Evolutionary conservation across 2,888 invertebrate species (phyloP).

Genomic region (Halictus ligatus): DNA sequence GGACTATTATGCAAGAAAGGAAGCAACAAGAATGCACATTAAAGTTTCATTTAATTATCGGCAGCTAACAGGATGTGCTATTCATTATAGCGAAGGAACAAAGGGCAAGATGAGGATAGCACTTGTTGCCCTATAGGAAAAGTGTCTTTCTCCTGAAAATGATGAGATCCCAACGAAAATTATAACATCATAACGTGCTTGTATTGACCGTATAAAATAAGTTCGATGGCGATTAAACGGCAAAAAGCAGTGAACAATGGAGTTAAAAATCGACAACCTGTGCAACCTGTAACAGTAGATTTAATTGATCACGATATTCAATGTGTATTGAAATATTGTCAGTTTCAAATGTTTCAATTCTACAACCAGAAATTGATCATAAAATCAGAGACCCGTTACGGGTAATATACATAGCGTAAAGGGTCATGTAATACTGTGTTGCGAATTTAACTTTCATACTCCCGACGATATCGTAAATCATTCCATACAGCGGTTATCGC

Average conservation of each 20-base stretch:
- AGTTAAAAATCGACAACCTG: background rate
- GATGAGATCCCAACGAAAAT: too few relatives aligned
- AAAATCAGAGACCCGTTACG: background rate
- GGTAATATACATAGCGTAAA: background rate
- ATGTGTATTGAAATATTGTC: background rate
- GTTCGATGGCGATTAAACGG: background rate
- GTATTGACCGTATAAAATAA: background rate
- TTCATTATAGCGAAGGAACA: background rate
- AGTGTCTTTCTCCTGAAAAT: background rate
- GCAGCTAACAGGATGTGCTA: background rate
- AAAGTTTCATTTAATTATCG: background rate
- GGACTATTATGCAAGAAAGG: background rate
- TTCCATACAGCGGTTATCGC: conserved; percentile 15
- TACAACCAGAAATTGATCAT: background rate
- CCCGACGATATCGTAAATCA: conserved; percentile 7
- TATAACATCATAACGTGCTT: background rate
- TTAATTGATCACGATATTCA: background rate
- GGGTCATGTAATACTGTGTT: background rate
- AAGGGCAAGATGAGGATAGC: background rate
- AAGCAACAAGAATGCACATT: background rate
- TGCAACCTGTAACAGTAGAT: background rate
- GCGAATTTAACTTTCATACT: conserved; percentile 17
- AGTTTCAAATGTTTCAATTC: background rate
- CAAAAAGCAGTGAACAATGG: background rate
- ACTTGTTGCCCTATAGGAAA: background rate